Evolutionary conservation across 2,113 vertebrate genomes (phyloP), one percentile per base, ranked within the genome.

Genomic region (Neopipo cinnamomea): DNA sequence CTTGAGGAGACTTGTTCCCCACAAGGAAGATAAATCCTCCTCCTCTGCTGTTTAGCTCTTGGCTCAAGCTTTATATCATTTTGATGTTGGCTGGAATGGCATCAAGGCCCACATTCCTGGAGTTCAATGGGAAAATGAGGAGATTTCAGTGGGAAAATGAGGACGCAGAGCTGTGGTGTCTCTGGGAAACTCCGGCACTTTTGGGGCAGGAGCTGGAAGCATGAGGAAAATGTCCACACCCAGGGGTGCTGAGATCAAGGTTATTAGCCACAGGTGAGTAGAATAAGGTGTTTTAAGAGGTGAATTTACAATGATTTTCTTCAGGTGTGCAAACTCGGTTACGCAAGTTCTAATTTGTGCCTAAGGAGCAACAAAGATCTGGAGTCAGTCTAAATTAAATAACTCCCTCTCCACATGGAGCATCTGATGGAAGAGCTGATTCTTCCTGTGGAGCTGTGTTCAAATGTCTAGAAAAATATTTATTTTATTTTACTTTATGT

Each of bases 81-180:
- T 47, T 35, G 5, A 13, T 20, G 17, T 3, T 83, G 72, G 35
- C 28, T 90, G 68, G 59, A 68, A 49, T n/a, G 44, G 7, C 39
- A 53, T 6, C 0, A 2, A 50, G 35, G 5, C 9, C 21, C 12
- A 19, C 19, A 5, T 7, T 30, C 3, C 0, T 21, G 41, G 44
- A 75, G 23, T 9, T 77, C n/a, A 80, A 0, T 7, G 20, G 52
- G 46, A 86, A 89, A 59, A 59, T 12, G 42, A 55, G 37, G 65
- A 58, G 52, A 78, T 14, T 12, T 76, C n/a, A 80, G 0, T 6
- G 19, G 50, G 30, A 90, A 89, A 86, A 15, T 3, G n/a, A 66
- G 37, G 65, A 53, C 84, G 31, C 22, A 73, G 46, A 78, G 31
- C 24, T 53, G 5, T 16, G 71, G 6, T 30, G 2, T 22, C 8